phyloP scores from a whole-genome alignment of 2,888 invertebrate genomes.

The Itoplectis maculator region DNA sequence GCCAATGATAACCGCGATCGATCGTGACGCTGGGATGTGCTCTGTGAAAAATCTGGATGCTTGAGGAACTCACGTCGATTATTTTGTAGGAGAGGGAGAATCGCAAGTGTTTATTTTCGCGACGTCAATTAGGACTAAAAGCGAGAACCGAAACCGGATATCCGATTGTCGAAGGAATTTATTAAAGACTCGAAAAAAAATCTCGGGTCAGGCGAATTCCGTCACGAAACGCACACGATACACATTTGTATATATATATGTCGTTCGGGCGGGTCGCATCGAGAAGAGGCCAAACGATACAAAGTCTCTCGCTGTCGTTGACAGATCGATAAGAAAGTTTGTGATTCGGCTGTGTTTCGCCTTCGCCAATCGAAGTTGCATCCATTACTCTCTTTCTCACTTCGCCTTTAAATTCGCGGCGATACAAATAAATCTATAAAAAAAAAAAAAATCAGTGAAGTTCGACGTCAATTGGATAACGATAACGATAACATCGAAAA shows the following conservation, averaged over 20 bases:
- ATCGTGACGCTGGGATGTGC: conserved; percentile 18
- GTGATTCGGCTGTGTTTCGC: conserved; percentile 72
- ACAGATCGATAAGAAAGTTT: conserved; percentile 80
- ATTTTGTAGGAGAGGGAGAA: too few relatives aligned
- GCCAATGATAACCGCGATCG: neutral
- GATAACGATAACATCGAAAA: too few relatives aligned
- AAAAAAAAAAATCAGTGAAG: too few relatives aligned
- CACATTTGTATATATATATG: neutral
- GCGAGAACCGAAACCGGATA: too few relatives aligned
- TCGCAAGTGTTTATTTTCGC: too few relatives aligned
- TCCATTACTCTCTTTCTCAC: conserved; percentile 60
- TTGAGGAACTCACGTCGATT: too few relatives aligned
- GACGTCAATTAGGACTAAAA: too few relatives aligned
- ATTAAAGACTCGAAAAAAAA: too few relatives aligned
- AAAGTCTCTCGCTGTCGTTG: conserved; percentile 77
- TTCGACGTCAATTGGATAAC: too few relatives aligned
- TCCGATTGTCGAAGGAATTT: too few relatives aligned
- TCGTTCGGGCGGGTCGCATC: neutral
- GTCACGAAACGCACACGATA: neutral
- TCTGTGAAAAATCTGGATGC: neutral
- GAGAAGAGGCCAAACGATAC: conserved; percentile 64
- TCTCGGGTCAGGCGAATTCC: neutral
- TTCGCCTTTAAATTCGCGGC: too few relatives aligned
- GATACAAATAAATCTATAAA: too few relatives aligned
- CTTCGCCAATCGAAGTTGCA: conserved; percentile 38